Conservation (phyloP, 2,888 invertebrate genomes). For the Leucophenga maculata region DNA sequence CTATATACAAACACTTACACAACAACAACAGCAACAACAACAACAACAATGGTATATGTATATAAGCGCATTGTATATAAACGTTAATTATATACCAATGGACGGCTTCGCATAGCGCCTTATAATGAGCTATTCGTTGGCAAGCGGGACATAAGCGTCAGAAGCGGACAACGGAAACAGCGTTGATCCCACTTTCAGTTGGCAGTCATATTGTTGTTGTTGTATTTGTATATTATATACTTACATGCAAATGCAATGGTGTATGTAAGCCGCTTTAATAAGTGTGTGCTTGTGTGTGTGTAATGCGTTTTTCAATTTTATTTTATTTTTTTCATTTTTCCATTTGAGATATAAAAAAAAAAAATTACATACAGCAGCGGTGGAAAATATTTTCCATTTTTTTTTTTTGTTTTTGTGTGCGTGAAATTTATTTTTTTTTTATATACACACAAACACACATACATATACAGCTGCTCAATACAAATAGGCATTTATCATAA, state of each 20-base stretch:
- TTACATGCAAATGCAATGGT: neutral
- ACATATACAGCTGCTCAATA: neutral
- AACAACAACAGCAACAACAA: neutral
- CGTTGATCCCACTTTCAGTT: slow-evolving; percentile 11
- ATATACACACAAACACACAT: slow-evolving; percentile 18
- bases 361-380: neutral
- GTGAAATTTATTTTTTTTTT: slow-evolving; percentile 11
- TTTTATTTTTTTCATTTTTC: neutral
- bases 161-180: neutral
- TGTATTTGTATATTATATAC: neutral
- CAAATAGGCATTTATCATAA: slow-evolving; percentile 19
- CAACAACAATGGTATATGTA: neutral
- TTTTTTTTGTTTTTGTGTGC: slow-evolving; percentile 16
- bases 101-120: slow-evolving; percentile 5
- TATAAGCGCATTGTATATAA: slow-evolving; percentile 6
- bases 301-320: slow-evolving; percentile 7
- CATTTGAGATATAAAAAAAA: slow-evolving; percentile 19
- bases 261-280: neutral
- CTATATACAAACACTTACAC: neutral
- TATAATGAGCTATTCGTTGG: slow-evolving; percentile 22
- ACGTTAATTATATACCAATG: slow-evolving; percentile 23
- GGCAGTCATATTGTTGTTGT: neutral
- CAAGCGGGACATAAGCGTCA: neutral
- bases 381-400: neutral
- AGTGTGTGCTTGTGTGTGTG: neutral